Conservation (phyloP, 23 tunicate genomes). For the Clavelina lepadiformis region DNA sequence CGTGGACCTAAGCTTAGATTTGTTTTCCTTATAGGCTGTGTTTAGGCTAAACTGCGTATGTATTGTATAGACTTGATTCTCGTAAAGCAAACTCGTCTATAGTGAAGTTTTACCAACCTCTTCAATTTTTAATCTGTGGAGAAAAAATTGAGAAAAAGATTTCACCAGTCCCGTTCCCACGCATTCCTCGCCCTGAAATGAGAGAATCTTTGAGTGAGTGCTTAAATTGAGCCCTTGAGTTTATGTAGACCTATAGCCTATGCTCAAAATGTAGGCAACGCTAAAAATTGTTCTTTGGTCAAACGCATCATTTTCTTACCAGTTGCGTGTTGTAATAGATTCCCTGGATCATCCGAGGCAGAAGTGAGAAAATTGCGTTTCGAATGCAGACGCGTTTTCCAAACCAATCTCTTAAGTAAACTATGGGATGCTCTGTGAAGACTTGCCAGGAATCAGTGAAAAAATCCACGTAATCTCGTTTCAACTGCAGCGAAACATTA, state of each 20-base stretch:
- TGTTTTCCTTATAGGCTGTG: too few relatives aligned
- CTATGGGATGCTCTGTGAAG: slow-evolving; percentile 56
- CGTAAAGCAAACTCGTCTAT: too few relatives aligned
- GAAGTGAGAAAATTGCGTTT: slow-evolving; percentile 48
- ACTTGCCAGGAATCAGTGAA: slow-evolving; percentile 45
- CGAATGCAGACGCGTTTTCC: slow-evolving; percentile 58
- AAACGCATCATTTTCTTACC: too few relatives aligned
- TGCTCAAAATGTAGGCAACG: too few relatives aligned
- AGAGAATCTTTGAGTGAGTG: too few relatives aligned
- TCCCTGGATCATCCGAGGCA: slow-evolving; percentile 65
- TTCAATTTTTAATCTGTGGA: slow-evolving; percentile 51
- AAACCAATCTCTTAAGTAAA: slow-evolving; percentile 22
- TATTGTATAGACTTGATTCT: too few relatives aligned
- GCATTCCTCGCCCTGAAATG: slow-evolving; percentile 50
- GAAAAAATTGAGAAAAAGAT: slow-evolving; percentile 69
- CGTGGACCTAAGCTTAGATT: too few relatives aligned
- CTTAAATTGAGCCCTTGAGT: too few relatives aligned
- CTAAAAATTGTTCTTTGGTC: too few relatives aligned
- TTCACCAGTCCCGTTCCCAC: slow-evolving; percentile 61
- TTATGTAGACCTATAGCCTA: too few relatives aligned
- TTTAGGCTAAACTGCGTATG: too few relatives aligned
- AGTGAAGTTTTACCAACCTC: background rate
- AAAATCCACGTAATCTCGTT: slow-evolving; percentile 29
- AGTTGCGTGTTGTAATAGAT: slow-evolving; percentile 54
- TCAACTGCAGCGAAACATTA: too few relatives aligned